Base-by-base conservation (phyloP, 2,797 vertebrate genomes). In the Psittacula derbiana region DNA sequence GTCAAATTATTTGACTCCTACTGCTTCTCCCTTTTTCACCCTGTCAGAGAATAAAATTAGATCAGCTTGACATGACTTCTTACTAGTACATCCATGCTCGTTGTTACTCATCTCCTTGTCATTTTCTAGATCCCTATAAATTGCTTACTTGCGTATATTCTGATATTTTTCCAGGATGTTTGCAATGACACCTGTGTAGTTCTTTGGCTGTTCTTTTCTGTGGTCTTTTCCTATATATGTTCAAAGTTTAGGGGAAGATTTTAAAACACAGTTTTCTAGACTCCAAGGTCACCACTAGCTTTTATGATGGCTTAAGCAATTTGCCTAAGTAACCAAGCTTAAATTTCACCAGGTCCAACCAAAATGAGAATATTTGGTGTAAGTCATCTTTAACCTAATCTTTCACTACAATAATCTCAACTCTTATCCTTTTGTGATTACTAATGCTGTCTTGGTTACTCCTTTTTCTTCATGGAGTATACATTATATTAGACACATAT, bases 21-120 rank as follows among this genome's bases (percentile, higher is more conserved):
- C 60, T 71, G 12, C 33, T 85, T 92, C 36, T 80, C 12, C 20
- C 31, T 90, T 90, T 71, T 80, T 95, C 72, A 91, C 11, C 19
- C 20, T 90, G 41, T 86, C 85, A 83, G 52, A 66, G 67, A 82
- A 87, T 41, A 91, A 95, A 90, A 91, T 82, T 36, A 89, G 70
- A 94, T 90, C 52, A 80, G 38, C 49, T 85, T 91, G 75, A 80
- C 41, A 30, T 25, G 25, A 52, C n/a, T 75, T 81, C 41, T 31
- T 82, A 40, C 49, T 66, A 25, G 70, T 50, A 85, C 36, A 80
- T 80, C 27, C 50, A 49, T 49, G 66, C 14, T 64, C 16, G 17
- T 7, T 67, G 18, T 88, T 94, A 88, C 57, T 89, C 87, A 91
- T 52, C 23, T 80, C 40, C 50, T 85, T 75, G 55, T 80, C 9